phyloP scores from a whole-genome alignment of 23 tunicate species.

The Botrylloides violaceus region DNA sequence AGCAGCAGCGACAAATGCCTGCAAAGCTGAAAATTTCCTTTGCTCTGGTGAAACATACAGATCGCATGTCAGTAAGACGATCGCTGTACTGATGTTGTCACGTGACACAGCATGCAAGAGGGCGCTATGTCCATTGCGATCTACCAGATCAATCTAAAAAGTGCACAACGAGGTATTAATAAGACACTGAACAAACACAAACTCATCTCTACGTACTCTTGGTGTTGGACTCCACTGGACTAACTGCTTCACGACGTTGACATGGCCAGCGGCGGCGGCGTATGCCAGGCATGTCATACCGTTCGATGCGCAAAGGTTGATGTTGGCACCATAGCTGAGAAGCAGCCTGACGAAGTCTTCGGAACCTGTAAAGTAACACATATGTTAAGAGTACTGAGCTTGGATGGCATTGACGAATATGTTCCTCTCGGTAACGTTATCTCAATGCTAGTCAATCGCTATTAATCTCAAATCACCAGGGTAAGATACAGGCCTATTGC shows the following conservation, averaged over 20 bases:
- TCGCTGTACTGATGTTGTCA: slow-evolving; percentile 49
- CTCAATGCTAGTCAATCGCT: too few relatives aligned
- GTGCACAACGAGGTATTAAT: too few relatives aligned
- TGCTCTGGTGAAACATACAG: slow-evolving; percentile 38
- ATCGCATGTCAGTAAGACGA: slow-evolving; percentile 46
- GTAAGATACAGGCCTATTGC: too few relatives aligned
- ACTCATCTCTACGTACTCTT: slow-evolving; percentile 26
- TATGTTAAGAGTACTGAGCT: too few relatives aligned
- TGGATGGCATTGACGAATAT: too few relatives aligned
- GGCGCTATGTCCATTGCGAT: slow-evolving; percentile 78
- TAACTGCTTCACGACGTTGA: slow-evolving; percentile 45
- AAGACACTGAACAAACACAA: not conserved
- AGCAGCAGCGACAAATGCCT: slow-evolving; percentile 82
- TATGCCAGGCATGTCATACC: slow-evolving; percentile 77
- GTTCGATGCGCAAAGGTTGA: slow-evolving; percentile 50
- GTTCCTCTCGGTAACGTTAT: too few relatives aligned
- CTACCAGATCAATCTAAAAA: slow-evolving; percentile 53
- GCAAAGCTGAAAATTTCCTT: slow-evolving; percentile 55
- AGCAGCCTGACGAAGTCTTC: slow-evolving; percentile 61
- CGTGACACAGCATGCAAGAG: slow-evolving; percentile 81
- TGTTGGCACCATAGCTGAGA: slow-evolving; percentile 72
- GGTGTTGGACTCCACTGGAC: slow-evolving; percentile 43
- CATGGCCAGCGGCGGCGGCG: slow-evolving; percentile 70
- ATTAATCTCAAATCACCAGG: too few relatives aligned
- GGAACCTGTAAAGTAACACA: too few relatives aligned